Evolutionary conservation across 2,888 invertebrate genomes (phyloP).

Genomic region (Rhabditoides inermis): DNA sequence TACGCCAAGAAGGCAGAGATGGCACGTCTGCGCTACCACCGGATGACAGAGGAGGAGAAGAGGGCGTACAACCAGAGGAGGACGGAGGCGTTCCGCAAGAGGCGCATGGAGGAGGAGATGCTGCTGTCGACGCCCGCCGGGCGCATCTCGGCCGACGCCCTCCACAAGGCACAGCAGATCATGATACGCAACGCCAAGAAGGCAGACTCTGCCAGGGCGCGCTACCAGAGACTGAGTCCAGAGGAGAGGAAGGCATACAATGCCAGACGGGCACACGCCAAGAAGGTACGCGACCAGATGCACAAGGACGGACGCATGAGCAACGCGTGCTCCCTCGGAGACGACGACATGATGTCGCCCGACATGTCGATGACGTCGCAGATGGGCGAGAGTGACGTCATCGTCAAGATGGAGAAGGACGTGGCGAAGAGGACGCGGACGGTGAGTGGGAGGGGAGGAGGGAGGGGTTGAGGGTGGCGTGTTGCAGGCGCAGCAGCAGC

Average conservation of each 20-base stretch:
- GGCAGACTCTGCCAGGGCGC: conserved; percentile 24
- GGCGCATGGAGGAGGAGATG: conserved; percentile 2
- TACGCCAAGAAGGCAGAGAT: conserved; percentile 35
- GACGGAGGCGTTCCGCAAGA: conserved; percentile 6
- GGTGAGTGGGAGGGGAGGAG: no score
- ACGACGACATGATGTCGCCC: no score
- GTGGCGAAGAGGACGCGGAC: no score
- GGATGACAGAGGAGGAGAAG: conserved; percentile 8
- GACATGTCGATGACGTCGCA: no score
- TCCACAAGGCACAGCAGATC: conserved; percentile 29
- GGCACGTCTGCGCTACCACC: conserved; percentile 17
- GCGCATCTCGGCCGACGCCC: conserved; percentile 20
- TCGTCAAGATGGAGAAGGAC: no score
- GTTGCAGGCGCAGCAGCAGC: no score
- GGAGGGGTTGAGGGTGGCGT: no score
- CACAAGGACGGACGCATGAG: no score
- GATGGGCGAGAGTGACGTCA: no score
- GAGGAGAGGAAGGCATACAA: conserved; percentile 23
- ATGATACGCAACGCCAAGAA: conserved; percentile 31
- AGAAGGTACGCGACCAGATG: conserved; percentile 1
- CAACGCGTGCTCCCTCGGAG: no score
- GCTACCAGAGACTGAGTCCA: conserved; percentile 29
- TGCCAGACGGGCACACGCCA: conserved; percentile 8
- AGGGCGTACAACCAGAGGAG: conserved; percentile 7
- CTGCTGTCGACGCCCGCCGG: conserved; percentile 12